Conservation (phyloP, 2,113 vertebrate genomes). For the Xyrauchen texanus region DNA sequence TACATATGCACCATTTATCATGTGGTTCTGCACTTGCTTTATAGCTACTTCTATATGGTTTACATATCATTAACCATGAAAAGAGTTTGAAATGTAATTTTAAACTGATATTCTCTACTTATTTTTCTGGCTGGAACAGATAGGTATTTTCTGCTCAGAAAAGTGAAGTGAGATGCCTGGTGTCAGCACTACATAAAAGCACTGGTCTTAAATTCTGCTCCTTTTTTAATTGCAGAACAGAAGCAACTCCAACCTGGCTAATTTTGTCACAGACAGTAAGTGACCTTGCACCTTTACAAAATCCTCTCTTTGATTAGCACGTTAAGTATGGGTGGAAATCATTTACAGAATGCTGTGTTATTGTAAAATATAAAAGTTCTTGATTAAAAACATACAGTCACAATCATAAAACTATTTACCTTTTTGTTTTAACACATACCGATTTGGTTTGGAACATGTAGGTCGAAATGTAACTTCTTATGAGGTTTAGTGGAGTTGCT, state of each 20-base stretch:
- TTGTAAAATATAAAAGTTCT: too few species aligned
- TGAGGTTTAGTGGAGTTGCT: too few species aligned
- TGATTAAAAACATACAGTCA: too few species aligned
- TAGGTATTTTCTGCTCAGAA: slow-evolving; percentile 1
- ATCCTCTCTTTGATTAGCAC: neutral
- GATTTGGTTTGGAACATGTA: too few species aligned
- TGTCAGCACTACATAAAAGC: too few species aligned
- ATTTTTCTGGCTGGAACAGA: neutral
- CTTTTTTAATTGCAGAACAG: slow-evolving; percentile 43
- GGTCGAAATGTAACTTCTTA: too few species aligned
- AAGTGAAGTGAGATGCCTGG: slow-evolving; percentile 26
- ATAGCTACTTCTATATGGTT: slow-evolving; percentile 28
- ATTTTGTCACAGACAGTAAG: slow-evolving; percentile 50
- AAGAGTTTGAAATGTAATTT: slow-evolving; percentile 28
- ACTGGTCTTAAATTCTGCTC: neutral
- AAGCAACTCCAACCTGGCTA: slow-evolving; percentile 8
- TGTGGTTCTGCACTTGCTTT: neutral
- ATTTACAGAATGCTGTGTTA: too few species aligned
- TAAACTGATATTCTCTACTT: slow-evolving; percentile 22
- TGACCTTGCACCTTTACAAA: neutral
- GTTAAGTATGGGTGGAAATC: too few species aligned
- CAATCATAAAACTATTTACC: too few species aligned
- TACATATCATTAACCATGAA: slow-evolving; percentile 54
- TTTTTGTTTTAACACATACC: too few species aligned
- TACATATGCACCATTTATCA: neutral